Base-by-base conservation (phyloP, 2,888 invertebrate genomes). In the Urechis unicinctus region DNA sequence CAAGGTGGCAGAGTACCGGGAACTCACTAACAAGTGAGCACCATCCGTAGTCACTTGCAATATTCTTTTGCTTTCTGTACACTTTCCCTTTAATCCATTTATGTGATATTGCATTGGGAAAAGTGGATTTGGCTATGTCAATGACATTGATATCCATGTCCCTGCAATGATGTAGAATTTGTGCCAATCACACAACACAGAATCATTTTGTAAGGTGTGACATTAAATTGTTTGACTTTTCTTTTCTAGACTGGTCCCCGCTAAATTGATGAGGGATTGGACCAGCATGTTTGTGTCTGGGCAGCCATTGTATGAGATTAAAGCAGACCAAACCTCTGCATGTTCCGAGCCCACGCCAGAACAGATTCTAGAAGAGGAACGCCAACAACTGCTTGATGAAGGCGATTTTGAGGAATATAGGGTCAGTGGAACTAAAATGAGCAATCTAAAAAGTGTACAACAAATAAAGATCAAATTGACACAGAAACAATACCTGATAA, bases 231-330 rank as follows among this genome's bases (percentile, higher is more conserved):
- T 17, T 36, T 36, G 9, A 36, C 36, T 36, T 36, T 36, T 17
- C 36, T 36, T 36, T 28, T 29, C 4, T 41, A 75, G 75, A 46
- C 61, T 72, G 26, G 60, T 78, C 22, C 77, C 77, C n/a, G 63
- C 66, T 2, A 77, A 76, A 58, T 55, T 77, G 59, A 70, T 73
- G 68, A 64, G 74, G 26, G 77, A 78, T 36, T 77, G 77, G 77
- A 69, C 62, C 21, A 58, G 67, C 1, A 61, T 77, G 61, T 77
- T 76, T 66, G 62, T 67, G 49, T 61, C 63, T n/a, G 75, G 77
- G 3, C 64, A 70, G 55, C 73, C 76, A 5, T 62, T 77, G 43
- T 77, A 68, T 67, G 72, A 71, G 36, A 41, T n/a, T 21, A n/a
- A 52, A 6, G 52, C 31, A 1, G 48, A 44, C 6, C 24, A 45